Evolutionary conservation across 2,113 vertebrate species (phyloP), one percentile per base, ranked within the genome.

Genomic region (Galbula dea): DNA sequence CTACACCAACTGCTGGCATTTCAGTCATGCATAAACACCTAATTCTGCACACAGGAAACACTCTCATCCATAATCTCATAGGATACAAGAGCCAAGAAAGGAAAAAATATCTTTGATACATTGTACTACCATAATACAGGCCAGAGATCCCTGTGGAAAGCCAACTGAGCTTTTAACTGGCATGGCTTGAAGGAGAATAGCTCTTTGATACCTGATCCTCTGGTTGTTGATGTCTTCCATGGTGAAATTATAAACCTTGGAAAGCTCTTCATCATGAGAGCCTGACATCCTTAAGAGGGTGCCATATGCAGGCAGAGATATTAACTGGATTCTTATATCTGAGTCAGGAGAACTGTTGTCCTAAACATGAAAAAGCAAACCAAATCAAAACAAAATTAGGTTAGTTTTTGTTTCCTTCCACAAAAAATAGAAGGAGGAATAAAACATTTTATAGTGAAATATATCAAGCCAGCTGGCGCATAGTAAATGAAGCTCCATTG

Each of bases 221-320:
- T 97, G 97, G 29, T 83, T 94, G 96, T 98, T 98, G 96, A 99
- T 97, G 95, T 99, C 99, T 74, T 98, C 99, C 99, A 99, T 99
- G 16, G 98, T 99, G 97, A 99, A 99, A 79, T 98, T 98, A 32
- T 98, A 98, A 91, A 98, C 98, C 88, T 98, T 98, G 29, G 95
- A 97, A 86, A 99, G 97, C 92, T 98, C 98, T 73, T 98, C 96
- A 9, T 89, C 88, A 1, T 82, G 96, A 30, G 96, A 93, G 66
- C 96, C 98, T 0, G 97, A 94, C 29, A 59, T 93, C 82, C 95
- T 92, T 41, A 98, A 97, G 78, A 99, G 98, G 66, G 97, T 94
- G 30, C 99, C 99, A 15, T 99, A 99, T 82, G 98, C 97, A 14
- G 99, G 99, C 83, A 98, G 97, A 12, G 99, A 99, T 88, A 97